These are phyloP conservation scores for Shargacucullia verbasci DNA, from an alignment of 2,888 invertebrate species.

Conservation along the genomic window DNA sequence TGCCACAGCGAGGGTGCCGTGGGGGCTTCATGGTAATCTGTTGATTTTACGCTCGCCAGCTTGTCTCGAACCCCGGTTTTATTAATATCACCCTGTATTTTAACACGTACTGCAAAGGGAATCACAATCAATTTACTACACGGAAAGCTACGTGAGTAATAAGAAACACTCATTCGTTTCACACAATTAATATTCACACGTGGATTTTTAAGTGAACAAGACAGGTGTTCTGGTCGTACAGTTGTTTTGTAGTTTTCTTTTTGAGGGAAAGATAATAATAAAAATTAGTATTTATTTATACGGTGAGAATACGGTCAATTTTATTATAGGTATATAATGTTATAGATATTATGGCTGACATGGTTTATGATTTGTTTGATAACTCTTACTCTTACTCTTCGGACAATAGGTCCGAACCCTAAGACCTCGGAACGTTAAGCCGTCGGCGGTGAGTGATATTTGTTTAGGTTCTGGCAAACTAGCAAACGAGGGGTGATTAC, in stretches of 20 bases:
- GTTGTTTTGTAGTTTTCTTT: conserved; percentile 28
- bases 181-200: conserved; percentile 63
- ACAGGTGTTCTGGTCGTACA: conserved; percentile 41
- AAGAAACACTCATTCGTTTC: conserved; percentile 71
- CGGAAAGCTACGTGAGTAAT: conserved; percentile 55
- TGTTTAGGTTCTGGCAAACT: conserved; percentile 84
- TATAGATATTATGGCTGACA: conserved; percentile 25
- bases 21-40: conserved; percentile 85
- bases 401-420: conserved; percentile 61
- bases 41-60: conserved; percentile 87
- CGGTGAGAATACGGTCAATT: no score
- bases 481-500: conserved; percentile 80
- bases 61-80: conserved; percentile 79
- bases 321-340: conserved; percentile 1
- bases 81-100: conserved; percentile 81
- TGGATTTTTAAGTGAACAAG: conserved; percentile 54
- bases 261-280: conserved; percentile 22
- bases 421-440: conserved; percentile 67
- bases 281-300: conserved; percentile 9
- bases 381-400: no score
- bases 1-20: conserved; percentile 69
- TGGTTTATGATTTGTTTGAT: conserved; percentile 52
- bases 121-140: conserved; percentile 68
- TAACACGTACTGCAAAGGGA: conserved; percentile 80
- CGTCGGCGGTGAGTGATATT: conserved; percentile 76